These are phyloP conservation scores for Caenorhabditis briggsae DNA, from an alignment of 1,140 invertebrate species.

Conservation along the genomic window DNA sequence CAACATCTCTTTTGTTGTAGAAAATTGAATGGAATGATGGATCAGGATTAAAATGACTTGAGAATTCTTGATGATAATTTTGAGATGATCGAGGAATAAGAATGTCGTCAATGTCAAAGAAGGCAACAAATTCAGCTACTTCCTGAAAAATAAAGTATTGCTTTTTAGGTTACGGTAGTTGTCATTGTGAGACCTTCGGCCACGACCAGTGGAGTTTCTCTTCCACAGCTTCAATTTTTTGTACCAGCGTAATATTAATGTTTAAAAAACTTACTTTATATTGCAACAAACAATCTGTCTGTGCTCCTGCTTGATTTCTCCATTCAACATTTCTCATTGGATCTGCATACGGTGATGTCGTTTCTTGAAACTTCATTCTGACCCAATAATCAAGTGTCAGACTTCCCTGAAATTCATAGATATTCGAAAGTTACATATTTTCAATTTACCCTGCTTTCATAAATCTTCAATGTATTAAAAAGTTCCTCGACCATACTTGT, in stretches of 20 bases:
- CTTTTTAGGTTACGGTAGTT: too few species aligned
- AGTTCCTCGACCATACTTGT: constrained; percentile 38
- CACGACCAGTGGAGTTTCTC: too few species aligned
- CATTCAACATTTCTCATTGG: constrained; percentile 54
- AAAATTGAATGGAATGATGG: constrained; percentile 11
- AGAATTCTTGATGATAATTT: constrained; percentile 57
- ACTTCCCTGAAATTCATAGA: constrained; percentile 5
- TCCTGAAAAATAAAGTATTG: not conserved
- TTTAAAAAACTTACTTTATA: constrained; percentile 33
- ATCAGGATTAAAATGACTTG: constrained; percentile 9
- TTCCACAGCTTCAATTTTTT: not conserved
- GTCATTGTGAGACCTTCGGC: too few species aligned
- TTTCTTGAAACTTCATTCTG: constrained; percentile 15
- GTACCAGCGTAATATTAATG: not conserved
- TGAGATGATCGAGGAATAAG: constrained; percentile 30
- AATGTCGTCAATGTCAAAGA: constrained; percentile 60
- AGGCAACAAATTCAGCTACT: constrained; percentile 33
- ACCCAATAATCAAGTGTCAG: constrained; percentile 52
- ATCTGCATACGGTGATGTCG: constrained; percentile 12
- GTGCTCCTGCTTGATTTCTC: constrained; percentile 57
- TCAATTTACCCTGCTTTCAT: constrained; percentile 29
- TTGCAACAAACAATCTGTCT: constrained; percentile 57
- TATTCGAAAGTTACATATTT: not conserved
- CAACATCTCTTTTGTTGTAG: constrained; percentile 10
- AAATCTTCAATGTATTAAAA: constrained; percentile 24